Conservation (phyloP, 2,113 vertebrate species). For the Lasiurus borealis region DNA sequence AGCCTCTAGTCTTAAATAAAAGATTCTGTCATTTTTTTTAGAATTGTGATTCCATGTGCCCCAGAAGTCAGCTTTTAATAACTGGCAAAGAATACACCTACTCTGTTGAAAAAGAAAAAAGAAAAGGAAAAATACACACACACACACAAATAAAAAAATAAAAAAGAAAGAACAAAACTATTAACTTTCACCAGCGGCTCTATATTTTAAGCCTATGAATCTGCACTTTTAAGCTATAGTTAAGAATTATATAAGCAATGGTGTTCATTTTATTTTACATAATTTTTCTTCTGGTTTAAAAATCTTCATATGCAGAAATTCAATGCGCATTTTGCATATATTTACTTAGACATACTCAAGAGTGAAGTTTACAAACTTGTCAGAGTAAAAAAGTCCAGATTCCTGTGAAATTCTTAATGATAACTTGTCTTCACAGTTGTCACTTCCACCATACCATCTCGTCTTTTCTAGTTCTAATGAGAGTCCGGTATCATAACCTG, state of each 20-base stretch:
- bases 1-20: constrained; percentile 34
- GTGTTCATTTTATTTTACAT: constrained; percentile 69
- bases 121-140: background rate
- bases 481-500: background rate
- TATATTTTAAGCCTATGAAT: constrained; percentile 66
- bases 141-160: background rate
- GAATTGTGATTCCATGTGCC: background rate
- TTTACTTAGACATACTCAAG: constrained; percentile 40
- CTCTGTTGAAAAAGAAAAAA: constrained; percentile 49
- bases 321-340: constrained; percentile 70
- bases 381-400: constrained; percentile 26
- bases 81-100: background rate
- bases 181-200: constrained; percentile 42
- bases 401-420: background rate
- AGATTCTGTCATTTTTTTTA: constrained; percentile 30
- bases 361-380: constrained; percentile 58
- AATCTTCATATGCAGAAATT: constrained; percentile 69
- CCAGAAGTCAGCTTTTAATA: constrained; percentile 55
- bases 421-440: background rate
- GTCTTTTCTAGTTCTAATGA: background rate
- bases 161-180: background rate
- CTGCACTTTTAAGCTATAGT: constrained; percentile 73
- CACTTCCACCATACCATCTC: background rate
- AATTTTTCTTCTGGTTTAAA: constrained; percentile 70
- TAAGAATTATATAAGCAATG: constrained; percentile 71